Conservation (phyloP, 2,113 vertebrate species). For the Bucco capensis region DNA sequence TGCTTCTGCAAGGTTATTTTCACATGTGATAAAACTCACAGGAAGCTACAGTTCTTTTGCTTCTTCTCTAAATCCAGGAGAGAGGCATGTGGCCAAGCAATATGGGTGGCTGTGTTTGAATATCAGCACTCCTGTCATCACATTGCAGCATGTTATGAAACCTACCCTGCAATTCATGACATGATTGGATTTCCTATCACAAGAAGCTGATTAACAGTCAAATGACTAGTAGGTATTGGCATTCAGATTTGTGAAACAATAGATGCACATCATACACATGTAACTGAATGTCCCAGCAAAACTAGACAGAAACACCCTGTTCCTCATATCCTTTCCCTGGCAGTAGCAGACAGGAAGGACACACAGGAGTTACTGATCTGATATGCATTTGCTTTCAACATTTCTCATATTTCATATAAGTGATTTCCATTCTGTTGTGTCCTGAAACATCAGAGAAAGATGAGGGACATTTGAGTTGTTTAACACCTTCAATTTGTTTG, state of each 20-base stretch:
- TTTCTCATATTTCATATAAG: neutral
- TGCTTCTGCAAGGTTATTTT: neutral
- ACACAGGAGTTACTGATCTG: neutral
- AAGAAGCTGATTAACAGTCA: neutral
- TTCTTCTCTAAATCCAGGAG: neutral
- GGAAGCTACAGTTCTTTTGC: neutral
- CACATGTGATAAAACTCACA: neutral
- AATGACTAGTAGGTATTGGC: neutral
- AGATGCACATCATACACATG: neutral
- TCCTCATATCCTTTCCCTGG: neutral
- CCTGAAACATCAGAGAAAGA: neutral
- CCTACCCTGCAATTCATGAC: neutral
- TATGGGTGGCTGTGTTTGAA: neutral
- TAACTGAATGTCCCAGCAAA: neutral
- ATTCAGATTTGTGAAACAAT: neutral
- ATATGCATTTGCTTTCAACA: neutral
- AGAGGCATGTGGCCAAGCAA: neutral
- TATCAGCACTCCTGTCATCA: neutral
- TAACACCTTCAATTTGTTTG: neutral
- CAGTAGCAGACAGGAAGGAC: neutral
- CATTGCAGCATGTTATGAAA: neutral
- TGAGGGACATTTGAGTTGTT: neutral
- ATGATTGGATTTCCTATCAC: neutral
- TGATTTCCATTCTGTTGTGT: neutral
- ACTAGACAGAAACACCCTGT: neutral